Conservation (phyloP, 2,113 vertebrate species). For the Trinectes maculatus region DNA sequence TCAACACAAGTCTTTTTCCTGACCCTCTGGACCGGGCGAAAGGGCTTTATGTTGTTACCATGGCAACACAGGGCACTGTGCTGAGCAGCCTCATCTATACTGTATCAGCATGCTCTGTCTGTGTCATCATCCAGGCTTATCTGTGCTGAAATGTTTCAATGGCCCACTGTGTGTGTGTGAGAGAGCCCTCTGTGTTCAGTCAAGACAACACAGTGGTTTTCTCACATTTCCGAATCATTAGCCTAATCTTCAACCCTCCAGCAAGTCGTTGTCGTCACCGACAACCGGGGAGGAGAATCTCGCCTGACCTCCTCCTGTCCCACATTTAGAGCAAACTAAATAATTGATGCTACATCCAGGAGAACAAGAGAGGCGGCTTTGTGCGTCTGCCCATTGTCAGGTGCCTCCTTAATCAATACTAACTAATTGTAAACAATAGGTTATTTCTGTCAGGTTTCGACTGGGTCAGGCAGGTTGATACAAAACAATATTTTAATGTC, state of each 20-base stretch:
- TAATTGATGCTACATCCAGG: conserved; percentile 60
- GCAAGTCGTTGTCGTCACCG: conserved; percentile 58
- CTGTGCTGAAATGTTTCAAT: conserved; percentile 56
- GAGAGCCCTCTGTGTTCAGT: not conserved
- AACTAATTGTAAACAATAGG: not conserved
- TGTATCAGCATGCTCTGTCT: conserved; percentile 58
- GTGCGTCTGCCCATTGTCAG: conserved; percentile 54
- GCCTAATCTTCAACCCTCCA: conserved; percentile 45
- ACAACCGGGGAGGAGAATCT: conserved; percentile 52
- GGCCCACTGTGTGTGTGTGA: conserved; percentile 24
- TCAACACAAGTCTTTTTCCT: conserved; percentile 38
- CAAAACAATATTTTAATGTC: not conserved
- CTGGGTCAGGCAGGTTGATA: too few species aligned
- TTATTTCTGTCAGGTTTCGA: too few species aligned
- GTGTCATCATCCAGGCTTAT: conserved; percentile 66
- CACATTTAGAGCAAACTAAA: conserved; percentile 65
- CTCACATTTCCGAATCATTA: too few species aligned
- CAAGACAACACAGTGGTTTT: conserved; percentile 20
- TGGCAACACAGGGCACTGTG: conserved; percentile 54
- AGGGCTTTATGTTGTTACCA: conserved; percentile 58
- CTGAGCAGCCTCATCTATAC: conserved; percentile 64
- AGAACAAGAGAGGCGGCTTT: conserved; percentile 37
- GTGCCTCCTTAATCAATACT: conserved; percentile 52
- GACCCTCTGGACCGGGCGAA: conserved; percentile 60
- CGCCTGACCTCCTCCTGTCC: conserved; percentile 61